These are phyloP conservation scores for Trichopoda pennipes DNA, from an alignment of 2,888 invertebrate genomes.

Conservation along the genomic window DNA sequence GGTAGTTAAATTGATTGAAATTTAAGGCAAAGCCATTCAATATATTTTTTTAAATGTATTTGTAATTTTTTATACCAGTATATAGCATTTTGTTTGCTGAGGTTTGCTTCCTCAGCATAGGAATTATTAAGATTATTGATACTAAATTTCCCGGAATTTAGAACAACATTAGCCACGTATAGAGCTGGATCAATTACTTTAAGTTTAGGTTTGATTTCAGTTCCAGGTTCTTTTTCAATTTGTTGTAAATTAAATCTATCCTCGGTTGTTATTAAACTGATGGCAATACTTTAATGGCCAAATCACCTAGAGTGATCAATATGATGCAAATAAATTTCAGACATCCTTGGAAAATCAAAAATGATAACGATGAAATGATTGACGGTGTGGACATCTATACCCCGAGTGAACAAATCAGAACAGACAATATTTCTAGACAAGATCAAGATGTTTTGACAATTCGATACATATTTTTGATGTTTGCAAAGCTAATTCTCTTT, in stretches of 20 bases:
- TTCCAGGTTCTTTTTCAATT: constrained; percentile 99
- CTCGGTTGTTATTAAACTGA: constrained; percentile 99
- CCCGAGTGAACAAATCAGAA: constrained; percentile 98
- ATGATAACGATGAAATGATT: constrained; percentile 99
- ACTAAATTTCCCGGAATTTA: constrained; percentile 72
- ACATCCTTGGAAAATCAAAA: constrained; percentile 99
- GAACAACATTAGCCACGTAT: constrained; percentile 90
- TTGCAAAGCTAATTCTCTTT: constrained; percentile 98
- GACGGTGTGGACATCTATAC: constrained; percentile 99
- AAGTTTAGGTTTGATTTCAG: constrained; percentile 99
- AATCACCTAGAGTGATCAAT: constrained; percentile 99
- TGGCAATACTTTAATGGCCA: constrained; percentile 98
- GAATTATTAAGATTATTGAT: constrained; percentile 79
- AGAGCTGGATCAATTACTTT: constrained; percentile 99
- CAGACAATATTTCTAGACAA: constrained; percentile 98
- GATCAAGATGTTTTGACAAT: constrained; percentile 97
- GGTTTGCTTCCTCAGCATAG: constrained; percentile 80
- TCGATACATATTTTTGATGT: constrained; percentile 99
- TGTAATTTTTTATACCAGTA: constrained; percentile 48
- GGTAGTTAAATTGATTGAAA: no score
- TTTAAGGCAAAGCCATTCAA: no score
- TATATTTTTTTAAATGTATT: constrained; percentile 68
- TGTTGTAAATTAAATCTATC: constrained; percentile 98
- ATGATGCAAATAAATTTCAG: constrained; percentile 99
- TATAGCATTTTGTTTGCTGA: constrained; percentile 79